Percentiles rank a stretch among this genome's conserved stretches.
phyloP scores from a whole-genome alignment of 2,113 vertebrate species.

The Phyllostomus discolor region DNA sequence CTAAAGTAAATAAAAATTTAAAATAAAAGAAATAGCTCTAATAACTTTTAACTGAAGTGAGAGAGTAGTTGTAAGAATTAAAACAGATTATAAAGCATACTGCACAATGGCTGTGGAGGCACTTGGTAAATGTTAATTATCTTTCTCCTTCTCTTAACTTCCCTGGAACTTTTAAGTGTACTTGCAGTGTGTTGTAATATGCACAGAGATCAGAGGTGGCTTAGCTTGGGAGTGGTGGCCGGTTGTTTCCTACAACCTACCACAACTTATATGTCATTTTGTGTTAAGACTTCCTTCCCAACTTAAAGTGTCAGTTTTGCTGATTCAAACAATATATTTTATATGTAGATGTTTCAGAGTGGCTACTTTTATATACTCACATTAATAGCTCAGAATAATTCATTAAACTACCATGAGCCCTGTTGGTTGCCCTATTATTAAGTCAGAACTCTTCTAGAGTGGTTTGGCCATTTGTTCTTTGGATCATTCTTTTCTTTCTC shows the following conservation, averaged over 20 bases:
- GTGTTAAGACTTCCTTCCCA: not conserved
- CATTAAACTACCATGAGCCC: not conserved
- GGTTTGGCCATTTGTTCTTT: not conserved
- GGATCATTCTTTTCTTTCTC: not conserved
- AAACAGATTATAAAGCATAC: not conserved
- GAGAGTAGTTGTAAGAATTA: not conserved
- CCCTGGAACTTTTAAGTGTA: not conserved
- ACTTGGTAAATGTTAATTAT: not conserved
- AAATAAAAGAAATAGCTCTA: too few relatives aligned
- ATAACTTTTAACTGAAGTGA: not conserved
- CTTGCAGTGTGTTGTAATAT: not conserved
- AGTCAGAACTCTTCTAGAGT: not conserved
- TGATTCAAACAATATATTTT: not conserved
- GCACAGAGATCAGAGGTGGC: not conserved
- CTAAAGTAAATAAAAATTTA: too few relatives aligned
- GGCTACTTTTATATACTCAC: conserved; percentile 1
- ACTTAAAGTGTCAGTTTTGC: not conserved
- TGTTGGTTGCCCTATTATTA: not conserved
- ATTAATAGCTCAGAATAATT: conserved; percentile 38
- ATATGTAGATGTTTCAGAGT: not conserved
- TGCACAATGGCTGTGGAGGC: not conserved
- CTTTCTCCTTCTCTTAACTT: not conserved
- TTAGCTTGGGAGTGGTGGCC: not conserved
- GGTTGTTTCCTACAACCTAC: not conserved
- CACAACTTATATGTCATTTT: not conserved